These are phyloP conservation scores for Pristionchus entomophagus DNA, from an alignment of 2,888 invertebrate genomes.

Conservation along the genomic window DNA sequence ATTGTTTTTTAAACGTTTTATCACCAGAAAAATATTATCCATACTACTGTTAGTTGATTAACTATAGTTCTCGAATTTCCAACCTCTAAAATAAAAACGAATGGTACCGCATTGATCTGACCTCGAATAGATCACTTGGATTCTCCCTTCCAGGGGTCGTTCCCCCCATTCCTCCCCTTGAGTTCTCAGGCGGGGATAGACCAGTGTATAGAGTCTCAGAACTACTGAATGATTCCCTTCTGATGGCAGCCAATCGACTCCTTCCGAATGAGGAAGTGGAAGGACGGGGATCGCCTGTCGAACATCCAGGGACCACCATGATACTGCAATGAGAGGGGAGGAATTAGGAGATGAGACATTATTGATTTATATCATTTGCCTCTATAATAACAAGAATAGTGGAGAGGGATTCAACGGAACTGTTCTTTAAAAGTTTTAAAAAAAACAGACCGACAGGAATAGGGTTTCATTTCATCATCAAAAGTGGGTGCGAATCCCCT, in stretches of 20 bases:
- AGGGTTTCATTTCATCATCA: conserved; percentile 70
- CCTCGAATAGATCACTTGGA: conserved; percentile 1
- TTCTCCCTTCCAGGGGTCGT: not conserved
- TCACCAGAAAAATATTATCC: too few relatives aligned
- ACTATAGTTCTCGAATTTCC: too few relatives aligned
- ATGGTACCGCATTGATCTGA: not conserved
- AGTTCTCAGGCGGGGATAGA: conserved; percentile 2
- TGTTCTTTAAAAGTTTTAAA: not conserved
- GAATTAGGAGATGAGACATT: too few relatives aligned
- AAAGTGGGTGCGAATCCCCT: conserved; percentile 60
- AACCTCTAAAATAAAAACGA: too few relatives aligned
- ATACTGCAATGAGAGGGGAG: conserved; percentile 48
- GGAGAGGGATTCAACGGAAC: too few relatives aligned
- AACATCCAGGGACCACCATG: conserved; percentile 50
- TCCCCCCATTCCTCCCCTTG: not conserved
- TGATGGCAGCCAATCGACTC: conserved; percentile 1
- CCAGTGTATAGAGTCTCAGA: not conserved
- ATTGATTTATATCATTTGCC: too few relatives aligned
- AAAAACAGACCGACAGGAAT: conserved; percentile 58
- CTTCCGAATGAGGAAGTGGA: not conserved
- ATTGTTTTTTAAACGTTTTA: too few relatives aligned
- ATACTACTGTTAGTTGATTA: too few relatives aligned
- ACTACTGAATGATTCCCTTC: conserved; percentile 13
- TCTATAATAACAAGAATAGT: too few relatives aligned
- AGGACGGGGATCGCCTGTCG: not conserved